Base-by-base conservation (phyloP, 2,113 vertebrate species). In the Tragulus kanchil region DNA sequence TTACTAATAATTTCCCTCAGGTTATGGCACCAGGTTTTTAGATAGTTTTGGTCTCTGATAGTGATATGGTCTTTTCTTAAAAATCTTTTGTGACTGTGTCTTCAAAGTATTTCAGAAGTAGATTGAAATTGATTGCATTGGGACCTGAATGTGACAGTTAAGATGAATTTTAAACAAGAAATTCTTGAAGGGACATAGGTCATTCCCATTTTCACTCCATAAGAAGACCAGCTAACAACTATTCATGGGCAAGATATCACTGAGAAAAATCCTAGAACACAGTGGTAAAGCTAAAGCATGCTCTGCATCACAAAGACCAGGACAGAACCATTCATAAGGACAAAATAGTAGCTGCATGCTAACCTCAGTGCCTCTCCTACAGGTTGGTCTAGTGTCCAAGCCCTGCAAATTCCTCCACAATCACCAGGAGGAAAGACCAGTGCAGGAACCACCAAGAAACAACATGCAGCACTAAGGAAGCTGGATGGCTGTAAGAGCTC, bases 81-180 rank as follows among this genome's bases (percentile, higher is more conserved):
- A 56, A 67, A 75, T 69, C 15, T 75, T 84, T 48, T 67, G 8
- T 91, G 52, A 64, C 36, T 93, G 1, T 85, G 11, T 85, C n/a
- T 81, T 82, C 26, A 96, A 50, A 1, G 42, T 61, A 96, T 69
- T 96, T 95, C 82, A 65, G 28, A 81, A 11, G 3, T 58, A 92
- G 77, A 82, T 77, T 97, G 25, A 1, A 69, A 85, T 88, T 56
- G 73, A 81, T 75, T 81, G 16, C 12, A 56, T 56, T 85, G 56
- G 15, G 42, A 65, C 21, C 8, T 73, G 42, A 21, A 7, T 79
- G 50, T n/a, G 26, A 42, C n/a, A 91, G 65, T 90, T 86, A 90
- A 67, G 42, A 28, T 89, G 25, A 79, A 91, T 93, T 97, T 93
- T 84, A 64, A 88, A 73, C 25, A 78, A 45, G 73, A 93, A 69